phyloP scores from a whole-genome alignment of 2,113 vertebrate genomes.

The Eurypyga helias region DNA sequence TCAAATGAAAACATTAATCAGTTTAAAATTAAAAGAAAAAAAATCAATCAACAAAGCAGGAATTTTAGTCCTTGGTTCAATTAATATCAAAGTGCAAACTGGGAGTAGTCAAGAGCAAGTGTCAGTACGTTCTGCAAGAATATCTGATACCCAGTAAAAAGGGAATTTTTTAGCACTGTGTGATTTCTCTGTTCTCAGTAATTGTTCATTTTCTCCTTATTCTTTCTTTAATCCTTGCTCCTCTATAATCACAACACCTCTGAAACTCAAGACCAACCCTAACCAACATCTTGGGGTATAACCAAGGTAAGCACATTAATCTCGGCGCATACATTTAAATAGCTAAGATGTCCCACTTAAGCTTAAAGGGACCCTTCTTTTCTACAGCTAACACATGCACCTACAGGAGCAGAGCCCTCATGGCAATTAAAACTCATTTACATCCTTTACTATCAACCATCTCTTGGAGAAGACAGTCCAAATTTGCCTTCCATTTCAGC shows the following conservation, averaged over 20 bases:
- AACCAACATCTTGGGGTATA: neutral
- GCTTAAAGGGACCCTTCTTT: accelerated
- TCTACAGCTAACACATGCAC: neutral
- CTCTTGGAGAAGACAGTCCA: neutral
- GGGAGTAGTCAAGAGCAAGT: slow-evolving; percentile 10
- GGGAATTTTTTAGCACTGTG: neutral
- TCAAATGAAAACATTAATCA: slow-evolving; percentile 82
- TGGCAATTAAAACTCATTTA: neutral
- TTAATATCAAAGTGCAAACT: slow-evolving; percentile 39
- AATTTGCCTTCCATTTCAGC: neutral
- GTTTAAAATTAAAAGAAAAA: slow-evolving; percentile 58
- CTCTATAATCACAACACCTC: neutral
- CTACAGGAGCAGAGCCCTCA: neutral
- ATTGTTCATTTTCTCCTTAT: neutral
- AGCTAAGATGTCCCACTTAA: neutral
- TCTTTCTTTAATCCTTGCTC: neutral
- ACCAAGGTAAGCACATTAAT: neutral
- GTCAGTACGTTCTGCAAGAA: neutral
- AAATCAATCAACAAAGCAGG: slow-evolving; percentile 70
- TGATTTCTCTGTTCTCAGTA: neutral
- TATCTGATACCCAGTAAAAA: neutral
- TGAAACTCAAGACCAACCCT: neutral
- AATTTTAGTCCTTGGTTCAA: slow-evolving; percentile 43
- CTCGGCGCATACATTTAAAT: accelerated
- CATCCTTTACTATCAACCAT: neutral